Evolutionary conservation across 2,113 vertebrate genomes (phyloP), one percentile per base, ranked within the genome.

Genomic region (Astatoreochromis straeleni): DNA sequence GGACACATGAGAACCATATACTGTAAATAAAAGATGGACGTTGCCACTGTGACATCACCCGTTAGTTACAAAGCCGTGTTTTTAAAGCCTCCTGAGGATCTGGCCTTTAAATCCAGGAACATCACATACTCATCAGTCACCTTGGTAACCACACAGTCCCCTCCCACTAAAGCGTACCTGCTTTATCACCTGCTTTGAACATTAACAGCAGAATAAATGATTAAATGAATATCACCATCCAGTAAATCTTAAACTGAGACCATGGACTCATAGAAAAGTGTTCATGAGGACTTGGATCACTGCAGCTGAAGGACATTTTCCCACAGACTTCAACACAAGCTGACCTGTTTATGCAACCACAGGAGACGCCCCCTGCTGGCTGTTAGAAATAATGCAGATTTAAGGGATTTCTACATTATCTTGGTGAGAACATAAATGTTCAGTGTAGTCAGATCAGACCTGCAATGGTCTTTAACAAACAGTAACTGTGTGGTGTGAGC

Each of bases 381-480:
- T 26, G 21, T 26, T 42, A 45, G n/a, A 45, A 42, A 70, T 21
- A 40, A 40, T 0, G 0, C n/a, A 40, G 7, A 70, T 70, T 42
- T 0, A 70, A 42, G 35, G n/a, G 7, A 68, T 14, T 42, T 70
- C 35, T 70, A 24, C 0, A 16, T 42, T 16, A 42, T 40, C 12
- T 70, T 42, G 38, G 35, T 70, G 65, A 68, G 63, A 40, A 21
- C 63, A 38, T n/a, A 24, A 40, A 65, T 0, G 31, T 38, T 35
- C 10, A 38, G 9, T 35, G 58, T 63, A 5, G 33, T 68, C 63
- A 40, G n/a, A 5, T 4, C 12, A 17, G 7, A 78, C 2, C 12
- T 40, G 0, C 0, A 40, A 6, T 14, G 7, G 1, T 68, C 35
- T 24, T 68, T 68, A 68, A 14, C 63, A 0, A 70, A 0, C 35